Percentiles rank a stretch among this genome's conserved stretches.
phyloP scores from a whole-genome alignment of 1,140 invertebrate genomes.

The Aphis gossypii region DNA sequence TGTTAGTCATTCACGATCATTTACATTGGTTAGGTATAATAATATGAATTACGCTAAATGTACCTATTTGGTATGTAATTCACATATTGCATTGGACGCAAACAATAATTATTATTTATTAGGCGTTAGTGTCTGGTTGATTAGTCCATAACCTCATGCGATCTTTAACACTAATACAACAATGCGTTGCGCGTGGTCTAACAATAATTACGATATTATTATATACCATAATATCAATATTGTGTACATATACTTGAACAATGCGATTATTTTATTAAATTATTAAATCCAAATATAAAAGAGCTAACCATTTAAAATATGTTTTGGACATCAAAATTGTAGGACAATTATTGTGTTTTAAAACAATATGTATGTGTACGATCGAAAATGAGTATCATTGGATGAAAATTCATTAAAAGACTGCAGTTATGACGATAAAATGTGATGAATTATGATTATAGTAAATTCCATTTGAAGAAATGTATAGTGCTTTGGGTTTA shows the following conservation, averaged over 20 bases:
- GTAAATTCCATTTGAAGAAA: neutral
- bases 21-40: neutral
- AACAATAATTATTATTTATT: neutral
- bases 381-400: neutral
- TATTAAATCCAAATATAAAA: no score
- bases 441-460: neutral
- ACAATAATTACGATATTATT: neutral
- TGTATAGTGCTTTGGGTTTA: neutral
- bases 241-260: neutral
- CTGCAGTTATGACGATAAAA: neutral
- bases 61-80: neutral
- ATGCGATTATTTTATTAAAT: neutral
- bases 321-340: neutral
- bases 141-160: conserved; percentile 29
- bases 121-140: neutral
- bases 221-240: neutral
- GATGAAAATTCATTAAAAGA: neutral
- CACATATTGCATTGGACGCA: neutral
- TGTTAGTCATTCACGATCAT: neutral
- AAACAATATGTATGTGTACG: no score
- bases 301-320: neutral
- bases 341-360: neutral
- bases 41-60: neutral
- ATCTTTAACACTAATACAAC: neutral
- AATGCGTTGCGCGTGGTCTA: neutral